Conservation (phyloP, 2,797 vertebrate genomes). For the Myotis vivesi region DNA sequence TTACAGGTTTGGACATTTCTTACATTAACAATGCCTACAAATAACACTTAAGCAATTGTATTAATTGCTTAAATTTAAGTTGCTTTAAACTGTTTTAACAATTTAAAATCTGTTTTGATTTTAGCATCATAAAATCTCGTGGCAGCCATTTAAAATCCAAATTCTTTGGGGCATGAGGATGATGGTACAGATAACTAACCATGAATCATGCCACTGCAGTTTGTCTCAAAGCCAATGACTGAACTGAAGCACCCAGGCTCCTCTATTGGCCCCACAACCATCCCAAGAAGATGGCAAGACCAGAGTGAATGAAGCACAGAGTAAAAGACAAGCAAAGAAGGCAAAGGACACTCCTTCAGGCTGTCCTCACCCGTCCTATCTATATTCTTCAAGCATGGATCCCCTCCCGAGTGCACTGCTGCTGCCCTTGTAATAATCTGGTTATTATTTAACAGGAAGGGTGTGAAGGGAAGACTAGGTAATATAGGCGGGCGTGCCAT, state of each 20-base stretch:
- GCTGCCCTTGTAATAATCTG: too few species aligned
- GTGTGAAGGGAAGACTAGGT: too few species aligned
- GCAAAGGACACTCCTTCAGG: neutral
- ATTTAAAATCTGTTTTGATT: neutral
- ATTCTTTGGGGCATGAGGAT: neutral
- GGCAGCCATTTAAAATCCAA: neutral
- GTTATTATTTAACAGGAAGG: too few species aligned
- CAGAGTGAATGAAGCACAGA: neutral
- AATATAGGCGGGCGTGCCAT: too few species aligned
- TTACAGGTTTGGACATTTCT: neutral
- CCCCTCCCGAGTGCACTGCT: neutral
- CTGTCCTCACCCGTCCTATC: neutral
- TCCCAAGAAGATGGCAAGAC: neutral
- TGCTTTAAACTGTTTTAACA: neutral
- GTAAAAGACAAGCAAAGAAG: neutral
- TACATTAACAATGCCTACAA: neutral
- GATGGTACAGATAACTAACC: neutral
- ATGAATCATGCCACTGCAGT: neutral
- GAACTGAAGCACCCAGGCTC: neutral
- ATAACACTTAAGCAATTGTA: slow-evolving; percentile 16
- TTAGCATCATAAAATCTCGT: neutral
- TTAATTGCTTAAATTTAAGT: neutral
- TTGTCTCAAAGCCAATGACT: neutral
- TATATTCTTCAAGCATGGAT: neutral
- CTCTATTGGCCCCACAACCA: neutral